Base-by-base conservation (phyloP, 2,888 invertebrate genomes). In the Dasysyrphus albostriatus region DNA sequence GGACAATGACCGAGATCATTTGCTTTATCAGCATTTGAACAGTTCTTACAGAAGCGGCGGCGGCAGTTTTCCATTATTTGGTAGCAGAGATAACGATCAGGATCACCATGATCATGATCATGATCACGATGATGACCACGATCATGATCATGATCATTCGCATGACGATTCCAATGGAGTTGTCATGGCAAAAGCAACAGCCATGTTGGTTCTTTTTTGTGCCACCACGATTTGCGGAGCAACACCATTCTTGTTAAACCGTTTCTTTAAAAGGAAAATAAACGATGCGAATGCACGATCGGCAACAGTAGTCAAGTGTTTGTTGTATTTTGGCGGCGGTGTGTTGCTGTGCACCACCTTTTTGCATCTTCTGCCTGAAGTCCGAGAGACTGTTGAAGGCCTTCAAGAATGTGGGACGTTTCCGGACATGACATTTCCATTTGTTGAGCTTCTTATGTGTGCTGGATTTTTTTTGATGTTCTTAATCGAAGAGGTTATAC, bases 301-400 rank as follows among this genome's bases (percentile, higher is more conserved):
- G 1, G 91, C 91, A 9, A 90, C 89, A 14, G 89, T 94, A 24
- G 95, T 96, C 37, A 93, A 95, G 89, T 92, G 95, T 19, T 92
- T 96, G 32, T 93, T 97, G 29, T 95, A 96, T n/a, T 96, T 97
- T 88, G 97, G 97, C 16, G 97, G 97, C n/a, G 97, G 97, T 10
- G 97, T 97, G 0, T 93, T 97, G 19, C 93, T 97, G 49, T 95
- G 96, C 87, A 97, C 97, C 3, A 97, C 97, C 5, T 97, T 97
- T 90, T 92, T 97, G 88, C 97, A 97, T 90, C 93, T 97, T 89
- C 93, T 97, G 75, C 97, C 97, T 1, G 97, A 97, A 93, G 95
- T 97, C 0, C 93, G 94, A 10, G 95, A 97, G 89, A 94, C 94
- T 77, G 94, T 97, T 10, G 93, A 94, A n/a, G 92, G 94, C 65